Conservation (phyloP, 2,113 vertebrate genomes). For the Stictonetta naevosa region DNA sequence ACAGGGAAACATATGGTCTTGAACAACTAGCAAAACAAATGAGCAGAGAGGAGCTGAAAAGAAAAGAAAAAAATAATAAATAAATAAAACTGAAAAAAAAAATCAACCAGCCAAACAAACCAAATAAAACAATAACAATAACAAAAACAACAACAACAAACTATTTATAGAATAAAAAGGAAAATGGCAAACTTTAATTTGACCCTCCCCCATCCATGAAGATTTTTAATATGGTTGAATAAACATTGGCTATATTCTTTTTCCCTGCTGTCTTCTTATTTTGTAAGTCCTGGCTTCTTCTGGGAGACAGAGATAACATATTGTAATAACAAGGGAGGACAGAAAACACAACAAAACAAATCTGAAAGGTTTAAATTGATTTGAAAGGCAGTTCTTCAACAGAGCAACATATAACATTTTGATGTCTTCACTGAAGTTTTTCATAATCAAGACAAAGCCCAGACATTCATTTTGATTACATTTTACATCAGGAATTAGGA, state of each 20-base stretch:
- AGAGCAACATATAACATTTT: background rate
- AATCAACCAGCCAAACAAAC: background rate
- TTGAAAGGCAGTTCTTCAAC: background rate
- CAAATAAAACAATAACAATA: background rate
- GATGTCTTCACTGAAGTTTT: background rate
- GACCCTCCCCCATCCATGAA: background rate
- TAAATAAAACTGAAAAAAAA: background rate
- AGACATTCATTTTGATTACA: background rate
- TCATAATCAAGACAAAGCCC: background rate
- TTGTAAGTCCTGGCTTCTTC: background rate
- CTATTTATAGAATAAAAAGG: background rate
- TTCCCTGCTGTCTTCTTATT: background rate
- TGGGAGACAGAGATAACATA: background rate
- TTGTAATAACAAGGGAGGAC: background rate
- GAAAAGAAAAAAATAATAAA: background rate
- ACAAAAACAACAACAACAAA: background rate
- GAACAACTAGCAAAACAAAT: background rate
- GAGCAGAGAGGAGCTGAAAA: background rate
- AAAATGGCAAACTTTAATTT: background rate
- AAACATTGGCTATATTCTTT: background rate
- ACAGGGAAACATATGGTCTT: background rate
- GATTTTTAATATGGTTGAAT: background rate
- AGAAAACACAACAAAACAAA: background rate
- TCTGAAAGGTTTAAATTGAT: background rate
- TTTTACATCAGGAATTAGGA: background rate